Base-by-base conservation (phyloP, 2,888 invertebrate genomes). In the Zhengitettix transpicula region DNA sequence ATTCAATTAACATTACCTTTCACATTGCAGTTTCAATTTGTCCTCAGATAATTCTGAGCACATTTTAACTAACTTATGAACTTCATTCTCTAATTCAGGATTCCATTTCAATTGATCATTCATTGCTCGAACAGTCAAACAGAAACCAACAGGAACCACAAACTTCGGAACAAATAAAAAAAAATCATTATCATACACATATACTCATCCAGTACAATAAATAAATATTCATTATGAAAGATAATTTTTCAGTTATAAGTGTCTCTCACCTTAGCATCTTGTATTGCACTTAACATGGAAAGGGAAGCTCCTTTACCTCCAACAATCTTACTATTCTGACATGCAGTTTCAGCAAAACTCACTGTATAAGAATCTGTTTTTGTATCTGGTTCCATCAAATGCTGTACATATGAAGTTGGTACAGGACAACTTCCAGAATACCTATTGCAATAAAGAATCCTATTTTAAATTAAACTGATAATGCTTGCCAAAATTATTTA, bases 261-360 rank as follows among this genome's bases (percentile, higher is more conserved):
- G 2, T 28, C 2, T 5, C 28, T 28, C 7, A 28, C 28, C 28
- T 28, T 28, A 28, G 28, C 2, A 28, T 28, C 28, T 28, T 28
- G 28, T 28, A 28, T 28, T 28, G 28, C 28, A 28, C 28, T 72
- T 52, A 90, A 72, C 47, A 83, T 71, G 0, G 86, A 85, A 14
- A 91, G 72, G 5, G 89, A 89, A 1, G 84, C 81, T 10, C 86
- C 89, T 71, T 90, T 90, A 1, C 88, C 89, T 0, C 91, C 91
- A 0, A 85, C 83, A 11, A 83, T 70, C 10, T 71, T 69, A 0
- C 79, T 71, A 63, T 80, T 79, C 40, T 75, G 74, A 40, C 82
- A 78, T n/a, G 74, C 74, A 0, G 68, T 67, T 14, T 76, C 75
- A 10, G 73, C 71, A 40, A 84, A 77, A 0, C 71, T 60, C 1